Evolutionary conservation across 1,140 invertebrate species (phyloP), one percentile per base, ranked within the genome.

Genomic region (Hycleus phaleratus): DNA sequence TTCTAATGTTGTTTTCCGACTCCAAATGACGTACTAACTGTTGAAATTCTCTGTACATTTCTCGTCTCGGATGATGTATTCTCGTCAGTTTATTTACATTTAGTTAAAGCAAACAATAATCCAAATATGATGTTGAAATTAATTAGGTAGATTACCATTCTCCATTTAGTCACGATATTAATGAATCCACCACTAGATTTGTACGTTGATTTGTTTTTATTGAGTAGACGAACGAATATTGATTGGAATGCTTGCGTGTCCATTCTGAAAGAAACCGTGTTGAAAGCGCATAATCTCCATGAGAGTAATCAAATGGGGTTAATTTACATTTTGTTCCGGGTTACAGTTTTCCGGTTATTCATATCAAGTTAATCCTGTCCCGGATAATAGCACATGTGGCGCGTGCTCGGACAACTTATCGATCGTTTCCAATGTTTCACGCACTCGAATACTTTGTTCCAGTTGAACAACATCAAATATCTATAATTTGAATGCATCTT

Each of bases 261-360:
- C 4, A 3, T 32, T 32, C 32, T 4, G 4, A 32, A 32, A 32
- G 32, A 32, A 32, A 32, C 32, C 32, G 32, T 18, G 18, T 7
- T 32, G 32, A 32, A 32, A 32, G 32, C 32, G 32, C 47, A 52
- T 57, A 61, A 61, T 61, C 55, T 57, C 49, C 11, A 46, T 47
- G 46, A 47, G 46, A 52, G 46, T 52, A 57, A 61, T 61, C 55
- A 62, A 62, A 62, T 43, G 7, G 51, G 40, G 58, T 32, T 54
- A 58, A 63, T 63, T 63, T 63, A 52, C 54, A 63, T 63, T 63
- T 60, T 62, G 58, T 60, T 63, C 55, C 50, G 58, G 58, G 62
- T 56, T 59, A 53, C 58, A 59, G 43, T 62, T 62, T 63, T 58
- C 62, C 62, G 46, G 62, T 59, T 59, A 59, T 59, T 59, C 57